A percentile compares a stretch with the other conserved stretches of the same genome.
Conservation (phyloP, 64 coral and sea anemone species). For the Actinia tenebrosa region DNA sequence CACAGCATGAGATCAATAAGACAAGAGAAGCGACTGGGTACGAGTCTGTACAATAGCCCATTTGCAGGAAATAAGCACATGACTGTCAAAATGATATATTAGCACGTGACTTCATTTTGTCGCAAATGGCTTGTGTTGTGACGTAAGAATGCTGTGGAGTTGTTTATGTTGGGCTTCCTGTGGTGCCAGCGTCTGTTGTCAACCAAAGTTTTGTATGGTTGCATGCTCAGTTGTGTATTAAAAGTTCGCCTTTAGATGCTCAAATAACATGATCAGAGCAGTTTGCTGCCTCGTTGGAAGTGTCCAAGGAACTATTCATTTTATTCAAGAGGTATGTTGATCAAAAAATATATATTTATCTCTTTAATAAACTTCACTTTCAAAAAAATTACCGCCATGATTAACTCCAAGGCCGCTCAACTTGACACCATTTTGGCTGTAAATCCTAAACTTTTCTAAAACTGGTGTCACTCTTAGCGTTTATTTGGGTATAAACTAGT, state of each 20-base stretch:
- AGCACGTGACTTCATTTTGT: no score
- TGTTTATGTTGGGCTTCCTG: background rate
- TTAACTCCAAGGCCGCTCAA: background rate
- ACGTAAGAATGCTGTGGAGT: background rate
- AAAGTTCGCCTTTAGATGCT: background rate
- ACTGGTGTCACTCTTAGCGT: background rate
- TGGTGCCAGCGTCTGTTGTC: background rate
- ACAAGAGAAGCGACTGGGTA: no score
- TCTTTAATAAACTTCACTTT: background rate
- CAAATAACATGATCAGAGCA: slow-evolving; percentile 28
- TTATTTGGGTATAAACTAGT: background rate
- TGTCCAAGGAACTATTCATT: slow-evolving; percentile 42
- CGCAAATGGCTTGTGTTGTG: no score
- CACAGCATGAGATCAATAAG: no score
- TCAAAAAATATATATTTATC: background rate
- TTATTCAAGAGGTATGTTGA: slow-evolving; percentile 51
- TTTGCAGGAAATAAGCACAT: no score
- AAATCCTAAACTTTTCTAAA: background rate
- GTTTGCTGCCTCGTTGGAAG: slow-evolving; percentile 32
- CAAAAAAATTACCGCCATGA: background rate
- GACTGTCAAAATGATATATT: no score
- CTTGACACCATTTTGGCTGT: background rate
- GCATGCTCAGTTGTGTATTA: background rate
- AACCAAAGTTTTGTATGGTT: background rate
- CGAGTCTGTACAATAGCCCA: no score